A percentile compares a stretch with the other conserved stretches of the same genome.
Conservation (phyloP, 2,888 invertebrate species). For the Patella ulyssiponensis region DNA sequence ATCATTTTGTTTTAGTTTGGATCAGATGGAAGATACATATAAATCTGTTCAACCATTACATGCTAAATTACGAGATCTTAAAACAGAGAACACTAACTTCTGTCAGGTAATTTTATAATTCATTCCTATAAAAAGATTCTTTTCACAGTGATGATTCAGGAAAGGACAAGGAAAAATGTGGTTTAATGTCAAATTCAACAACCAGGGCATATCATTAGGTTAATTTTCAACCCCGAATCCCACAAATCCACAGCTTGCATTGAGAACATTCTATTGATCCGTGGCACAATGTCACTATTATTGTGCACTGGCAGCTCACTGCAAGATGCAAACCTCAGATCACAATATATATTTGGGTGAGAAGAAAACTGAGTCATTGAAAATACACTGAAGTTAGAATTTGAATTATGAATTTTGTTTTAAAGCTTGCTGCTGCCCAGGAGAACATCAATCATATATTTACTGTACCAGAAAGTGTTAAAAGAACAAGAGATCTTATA, state of each 20-base stretch:
- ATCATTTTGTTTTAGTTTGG: conserved; percentile 76
- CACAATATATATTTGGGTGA: no score
- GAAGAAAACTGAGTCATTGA: no score
- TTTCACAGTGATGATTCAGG: no score
- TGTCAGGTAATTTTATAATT: conserved; percentile 80
- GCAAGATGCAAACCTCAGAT: no score
- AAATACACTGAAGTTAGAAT: no score
- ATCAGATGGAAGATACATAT: conserved; percentile 83
- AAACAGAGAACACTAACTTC: conserved; percentile 93
- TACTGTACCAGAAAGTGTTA: conserved; percentile 95
- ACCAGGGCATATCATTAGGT: no score
- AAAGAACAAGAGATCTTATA: conserved; percentile 93
- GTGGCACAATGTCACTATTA: no score
- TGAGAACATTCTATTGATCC: no score
- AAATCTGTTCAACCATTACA: conserved; percentile 85
- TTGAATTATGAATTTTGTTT: conserved; percentile 14
- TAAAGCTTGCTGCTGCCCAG: conserved; percentile 91
- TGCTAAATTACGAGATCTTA: conserved; percentile 85
- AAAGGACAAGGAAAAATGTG: not conserved
- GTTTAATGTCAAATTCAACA: not conserved
- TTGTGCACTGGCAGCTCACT: no score
- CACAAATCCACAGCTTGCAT: no score
- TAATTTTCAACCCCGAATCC: no score
- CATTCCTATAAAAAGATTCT: not conserved
- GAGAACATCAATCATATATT: conserved; percentile 98